A percentile compares a stretch with the other conserved stretches of the same genome.
phyloP scores from a whole-genome alignment of 2,797 vertebrate species.

The Bovichtus variegatus region DNA sequence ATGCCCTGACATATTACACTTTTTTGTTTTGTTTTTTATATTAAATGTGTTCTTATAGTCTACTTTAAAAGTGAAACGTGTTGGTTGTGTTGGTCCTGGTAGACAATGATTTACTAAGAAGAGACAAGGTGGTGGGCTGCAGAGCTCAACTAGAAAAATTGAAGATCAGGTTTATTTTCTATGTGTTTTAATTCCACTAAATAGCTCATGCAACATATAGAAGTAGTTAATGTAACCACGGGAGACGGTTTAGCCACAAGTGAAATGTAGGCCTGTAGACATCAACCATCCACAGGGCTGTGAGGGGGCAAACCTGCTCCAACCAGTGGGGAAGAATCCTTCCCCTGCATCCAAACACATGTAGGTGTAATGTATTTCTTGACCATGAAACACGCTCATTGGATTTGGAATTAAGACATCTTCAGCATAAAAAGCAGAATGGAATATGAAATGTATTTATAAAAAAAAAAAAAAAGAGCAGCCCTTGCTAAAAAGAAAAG shows the following conservation, averaged over 20 bases:
- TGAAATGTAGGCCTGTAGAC: background rate
- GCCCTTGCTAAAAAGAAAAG: background rate
- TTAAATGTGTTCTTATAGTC: background rate
- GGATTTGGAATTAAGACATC: background rate
- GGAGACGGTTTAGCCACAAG: background rate
- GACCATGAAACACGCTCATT: background rate
- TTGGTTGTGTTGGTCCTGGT: no score
- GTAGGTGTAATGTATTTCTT: background rate
- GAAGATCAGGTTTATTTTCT: background rate
- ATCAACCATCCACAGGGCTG: background rate
- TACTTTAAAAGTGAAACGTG: background rate
- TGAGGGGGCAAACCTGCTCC: background rate
- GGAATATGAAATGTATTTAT: background rate
- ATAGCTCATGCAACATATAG: background rate
- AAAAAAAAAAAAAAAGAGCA: no score
- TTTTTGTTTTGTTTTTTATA: no score
- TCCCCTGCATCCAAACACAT: background rate
- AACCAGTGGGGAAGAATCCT: background rate
- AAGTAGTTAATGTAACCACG: background rate
- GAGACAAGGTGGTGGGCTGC: background rate
- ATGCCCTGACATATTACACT: background rate
- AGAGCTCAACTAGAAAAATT: background rate
- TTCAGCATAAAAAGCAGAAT: background rate
- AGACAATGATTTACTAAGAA: background rate
- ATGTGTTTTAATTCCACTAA: background rate